Evolutionary conservation across 2,888 invertebrate species (phyloP), one percentile per base, ranked within the genome.

Genomic region (Pocota personata): DNA sequence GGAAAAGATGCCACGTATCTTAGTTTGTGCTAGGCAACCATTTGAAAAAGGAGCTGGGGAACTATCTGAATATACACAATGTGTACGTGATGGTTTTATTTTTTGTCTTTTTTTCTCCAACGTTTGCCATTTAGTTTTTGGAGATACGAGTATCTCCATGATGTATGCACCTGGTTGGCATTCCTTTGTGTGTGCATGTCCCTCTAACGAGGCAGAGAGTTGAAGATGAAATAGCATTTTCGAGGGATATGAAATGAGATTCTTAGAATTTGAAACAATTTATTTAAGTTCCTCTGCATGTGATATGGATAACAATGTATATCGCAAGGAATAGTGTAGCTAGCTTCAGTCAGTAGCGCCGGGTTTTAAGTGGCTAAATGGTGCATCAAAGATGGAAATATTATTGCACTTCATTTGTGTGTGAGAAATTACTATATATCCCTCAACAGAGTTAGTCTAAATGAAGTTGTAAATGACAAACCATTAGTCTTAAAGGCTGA

Each of bases 21-120:
- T 77, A 58, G 77, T 78, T 83, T 77, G 76, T 67, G 24, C 71
- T 72, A 46, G 35, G 46, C 57, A 71, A 66, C 55, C 66, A 66
- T 58, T 76, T 72, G 76, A 40, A 62, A n/a, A 14, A 50, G 21
- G 72, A 66, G 30, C 37, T 48, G 57, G 73, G 75, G 30, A 71
- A 72, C 82, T 60, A 69, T 84, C 73, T 76, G 76, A 75, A 75
- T 80, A 43, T 52, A 77, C 71, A 82, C 58, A 64, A 50, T 69
- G 62, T 58, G 50, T 71, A 86, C 86, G 86, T 86, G 82, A 77
- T 71, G 86, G n/a, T n/a, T n/a, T n/a, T n/a, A n/a, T 64, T 55
- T 73, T 48, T 19, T 67, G 35, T 35, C 46, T 55, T 14, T 46
- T 6, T 19, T 21, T n/a, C 46, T 60, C 32, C 7, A 73, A 16